phyloP scores from a whole-genome alignment of 2,113 vertebrate species.

The Phyllopteryx taeniolatus region DNA sequence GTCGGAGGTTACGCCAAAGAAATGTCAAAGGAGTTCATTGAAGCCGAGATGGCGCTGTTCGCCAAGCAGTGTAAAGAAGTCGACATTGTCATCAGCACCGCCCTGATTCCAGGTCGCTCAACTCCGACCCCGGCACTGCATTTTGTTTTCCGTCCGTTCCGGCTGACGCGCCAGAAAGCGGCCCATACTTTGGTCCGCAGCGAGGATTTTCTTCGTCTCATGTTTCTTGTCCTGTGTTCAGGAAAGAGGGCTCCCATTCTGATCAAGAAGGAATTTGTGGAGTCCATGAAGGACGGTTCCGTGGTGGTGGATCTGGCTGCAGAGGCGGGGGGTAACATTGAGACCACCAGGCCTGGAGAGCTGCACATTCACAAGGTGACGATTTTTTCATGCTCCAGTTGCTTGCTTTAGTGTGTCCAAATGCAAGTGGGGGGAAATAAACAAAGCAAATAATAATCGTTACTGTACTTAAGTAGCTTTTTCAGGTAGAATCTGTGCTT shows the following conservation, averaged over 20 bases:
- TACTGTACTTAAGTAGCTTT: too few species aligned
- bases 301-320: conserved; percentile 71
- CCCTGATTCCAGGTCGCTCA: conserved; percentile 74
- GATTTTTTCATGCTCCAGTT: not conserved
- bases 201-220: not conserved
- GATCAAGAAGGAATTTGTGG: conserved; percentile 67
- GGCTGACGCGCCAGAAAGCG: not conserved
- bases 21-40: conserved; percentile 76
- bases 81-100: conserved; percentile 70
- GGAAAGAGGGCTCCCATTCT: conserved; percentile 63
- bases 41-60: conserved; percentile 75
- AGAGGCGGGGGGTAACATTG: conserved; percentile 72
- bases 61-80: conserved; percentile 73
- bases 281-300: conserved; percentile 67
- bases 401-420: too few species aligned
- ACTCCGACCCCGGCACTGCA: not conserved
- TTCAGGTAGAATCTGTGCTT: too few species aligned
- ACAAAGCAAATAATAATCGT: too few species aligned
- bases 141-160: not conserved
- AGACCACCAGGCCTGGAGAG: conserved; percentile 67
- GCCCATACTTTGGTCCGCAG: not conserved
- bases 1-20: conserved; percentile 76
- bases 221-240: conserved; percentile 20
- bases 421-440: too few species aligned
- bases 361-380: conserved; percentile 62